These are phyloP conservation scores for Tholera decimalis DNA, from an alignment of 2,888 invertebrate genomes.

Conservation along the genomic window DNA sequence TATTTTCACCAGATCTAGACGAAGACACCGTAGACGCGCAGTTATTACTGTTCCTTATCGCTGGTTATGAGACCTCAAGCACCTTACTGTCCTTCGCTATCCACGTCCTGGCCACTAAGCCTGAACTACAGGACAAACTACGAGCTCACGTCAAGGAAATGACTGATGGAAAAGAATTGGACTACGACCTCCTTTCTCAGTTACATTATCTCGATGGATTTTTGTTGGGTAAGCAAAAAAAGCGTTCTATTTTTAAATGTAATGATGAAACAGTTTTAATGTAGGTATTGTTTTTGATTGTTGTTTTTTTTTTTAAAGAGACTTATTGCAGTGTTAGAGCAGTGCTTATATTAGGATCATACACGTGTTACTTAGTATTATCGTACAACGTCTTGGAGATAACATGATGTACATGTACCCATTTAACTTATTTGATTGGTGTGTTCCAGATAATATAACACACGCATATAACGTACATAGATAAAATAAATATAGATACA, in stretches of 20 bases:
- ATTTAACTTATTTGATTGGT: neutral
- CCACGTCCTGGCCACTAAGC: conserved; percentile 88
- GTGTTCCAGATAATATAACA: neutral
- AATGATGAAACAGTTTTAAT: too few species aligned
- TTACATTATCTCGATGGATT: conserved; percentile 84
- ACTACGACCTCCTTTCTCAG: conserved; percentile 80
- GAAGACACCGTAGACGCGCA: conserved; percentile 91
- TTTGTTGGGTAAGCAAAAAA: conserved; percentile 75
- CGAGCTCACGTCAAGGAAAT: conserved; percentile 82
- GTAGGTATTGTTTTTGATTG: too few species aligned
- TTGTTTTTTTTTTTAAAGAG: too few species aligned
- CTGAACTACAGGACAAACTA: conserved; percentile 85
- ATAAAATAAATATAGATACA: too few species aligned
- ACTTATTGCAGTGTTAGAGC: neutral
- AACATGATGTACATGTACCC: neutral
- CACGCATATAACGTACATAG: too few species aligned
- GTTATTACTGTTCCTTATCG: conserved; percentile 91
- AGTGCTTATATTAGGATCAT: neutral
- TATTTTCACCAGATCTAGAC: conserved; percentile 83
- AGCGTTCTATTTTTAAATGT: neutral
- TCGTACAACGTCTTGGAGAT: neutral
- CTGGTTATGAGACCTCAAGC: conserved; percentile 92
- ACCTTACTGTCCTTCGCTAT: conserved; percentile 90
- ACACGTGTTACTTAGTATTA: neutral
- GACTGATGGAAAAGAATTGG: conserved; percentile 81